Conservation (phyloP, 2,113 vertebrate genomes). For the Prionailurus bengalensis region DNA sequence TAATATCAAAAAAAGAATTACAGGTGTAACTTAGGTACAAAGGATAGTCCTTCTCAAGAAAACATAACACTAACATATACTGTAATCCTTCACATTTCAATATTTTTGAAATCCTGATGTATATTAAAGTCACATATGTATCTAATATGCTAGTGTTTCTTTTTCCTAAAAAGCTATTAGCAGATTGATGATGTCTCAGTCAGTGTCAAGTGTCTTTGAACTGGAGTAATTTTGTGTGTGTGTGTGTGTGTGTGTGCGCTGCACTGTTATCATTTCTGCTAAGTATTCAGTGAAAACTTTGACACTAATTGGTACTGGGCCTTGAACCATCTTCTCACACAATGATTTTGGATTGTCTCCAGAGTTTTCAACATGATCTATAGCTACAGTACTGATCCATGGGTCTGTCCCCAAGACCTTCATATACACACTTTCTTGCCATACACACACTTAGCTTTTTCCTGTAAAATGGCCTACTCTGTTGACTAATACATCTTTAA, state of each 20-base stretch:
- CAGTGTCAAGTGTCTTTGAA: neutral
- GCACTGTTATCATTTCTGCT: neutral
- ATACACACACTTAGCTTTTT: neutral
- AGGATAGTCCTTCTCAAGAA: slow-evolving; percentile 8
- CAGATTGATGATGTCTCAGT: neutral
- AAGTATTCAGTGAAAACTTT: neutral
- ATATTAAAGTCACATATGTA: neutral
- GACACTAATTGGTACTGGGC: neutral
- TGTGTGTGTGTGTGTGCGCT: neutral
- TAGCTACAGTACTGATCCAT: neutral
- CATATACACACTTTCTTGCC: neutral
- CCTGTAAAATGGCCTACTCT: neutral
- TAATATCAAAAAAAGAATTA: neutral
- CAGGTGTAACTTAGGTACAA: neutral
- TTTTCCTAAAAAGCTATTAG: neutral
- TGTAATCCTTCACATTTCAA: neutral
- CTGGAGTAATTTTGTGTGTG: neutral
- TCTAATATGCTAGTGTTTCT: neutral
- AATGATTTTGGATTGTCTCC: neutral
- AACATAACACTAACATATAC: neutral
- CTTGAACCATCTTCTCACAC: slow-evolving; percentile 13
- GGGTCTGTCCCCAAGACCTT: neutral
- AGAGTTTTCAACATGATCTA: neutral
- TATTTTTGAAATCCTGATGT: neutral
- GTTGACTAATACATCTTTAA: neutral